phyloP scores from a whole-genome alignment of 1,140 invertebrate genomes.

The Euschistus heros region DNA sequence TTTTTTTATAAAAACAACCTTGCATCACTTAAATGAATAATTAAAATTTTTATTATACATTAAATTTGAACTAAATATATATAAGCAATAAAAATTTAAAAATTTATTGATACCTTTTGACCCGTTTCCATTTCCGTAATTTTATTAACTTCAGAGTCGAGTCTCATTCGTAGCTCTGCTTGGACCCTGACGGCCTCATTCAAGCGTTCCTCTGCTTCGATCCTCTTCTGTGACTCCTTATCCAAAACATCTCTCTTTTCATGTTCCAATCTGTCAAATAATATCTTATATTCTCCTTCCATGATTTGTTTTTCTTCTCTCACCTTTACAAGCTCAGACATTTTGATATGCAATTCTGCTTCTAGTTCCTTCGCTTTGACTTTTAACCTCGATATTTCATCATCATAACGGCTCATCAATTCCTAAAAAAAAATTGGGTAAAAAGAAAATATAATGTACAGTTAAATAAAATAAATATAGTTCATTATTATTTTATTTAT shows the following conservation, averaged over 20 bases:
- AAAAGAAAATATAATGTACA: no score
- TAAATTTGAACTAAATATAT: no score
- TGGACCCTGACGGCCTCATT: conserved; percentile 9
- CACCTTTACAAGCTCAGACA: neutral
- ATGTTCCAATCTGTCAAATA: neutral
- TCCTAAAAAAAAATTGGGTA: neutral
- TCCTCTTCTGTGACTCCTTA: conserved; percentile 23
- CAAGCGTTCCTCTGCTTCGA: conserved; percentile 21
- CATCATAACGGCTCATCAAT: neutral
- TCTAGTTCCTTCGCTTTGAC: conserved; percentile 1
- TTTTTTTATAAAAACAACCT: no score
- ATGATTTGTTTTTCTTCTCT: neutral
- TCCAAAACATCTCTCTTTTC: conserved; percentile 2
- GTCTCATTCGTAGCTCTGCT: conserved; percentile 4
- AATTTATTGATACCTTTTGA: neutral
- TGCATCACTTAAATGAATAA: no score
- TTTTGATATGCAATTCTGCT: neutral
- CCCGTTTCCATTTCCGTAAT: neutral
- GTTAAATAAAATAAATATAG: no score
- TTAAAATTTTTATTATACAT: no score
- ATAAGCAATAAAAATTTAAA: no score
- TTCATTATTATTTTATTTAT: no score
- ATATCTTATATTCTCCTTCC: neutral
- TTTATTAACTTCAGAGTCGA: conserved; percentile 17
- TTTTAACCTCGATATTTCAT: neutral